Percentiles rank a stretch among this genome's conserved stretches.
Evolutionary conservation across 92 coral and sea anemone genomes (phyloP).

Genomic region (Parazoanthus swiftii): DNA sequence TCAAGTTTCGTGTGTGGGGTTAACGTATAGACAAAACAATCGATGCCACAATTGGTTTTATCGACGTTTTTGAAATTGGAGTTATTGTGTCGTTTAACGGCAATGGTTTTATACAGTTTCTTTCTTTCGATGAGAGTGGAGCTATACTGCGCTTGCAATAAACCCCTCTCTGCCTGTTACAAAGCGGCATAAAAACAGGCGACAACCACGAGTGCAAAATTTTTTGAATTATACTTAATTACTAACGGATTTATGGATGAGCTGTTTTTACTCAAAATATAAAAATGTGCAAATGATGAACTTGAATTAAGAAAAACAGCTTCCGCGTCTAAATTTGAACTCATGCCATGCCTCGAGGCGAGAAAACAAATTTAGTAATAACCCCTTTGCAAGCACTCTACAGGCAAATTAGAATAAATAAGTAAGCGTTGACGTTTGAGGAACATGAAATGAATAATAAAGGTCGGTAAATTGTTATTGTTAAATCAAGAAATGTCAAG

Average conservation of each 20-base stretch:
- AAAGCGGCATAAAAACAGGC: neutral
- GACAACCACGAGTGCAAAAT: neutral
- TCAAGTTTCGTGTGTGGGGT: neutral
- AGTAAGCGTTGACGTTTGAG: neutral
- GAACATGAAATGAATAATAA: neutral
- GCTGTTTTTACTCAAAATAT: too few species aligned
- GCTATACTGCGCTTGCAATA: neutral
- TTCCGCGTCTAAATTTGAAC: neutral
- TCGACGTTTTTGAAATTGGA: too few species aligned
- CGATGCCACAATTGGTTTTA: neutral
- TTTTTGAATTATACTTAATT: neutral
- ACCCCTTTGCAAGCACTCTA: neutral
- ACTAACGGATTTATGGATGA: neutral
- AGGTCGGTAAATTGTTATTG: neutral
- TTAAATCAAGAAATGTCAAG: neutral
- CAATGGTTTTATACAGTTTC: neutral
- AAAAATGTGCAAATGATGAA: neutral
- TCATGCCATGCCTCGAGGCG: neutral
- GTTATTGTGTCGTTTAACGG: too few species aligned
- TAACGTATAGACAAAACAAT: neutral
- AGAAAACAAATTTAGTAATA: too few species aligned
- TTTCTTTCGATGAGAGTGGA: neutral
- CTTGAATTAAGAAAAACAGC: neutral
- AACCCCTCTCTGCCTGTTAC: neutral
- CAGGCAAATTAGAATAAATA: neutral